These are phyloP conservation scores for Idris sp. DNA, from an alignment of 1,140 invertebrate species.

Conservation along the genomic window DNA sequence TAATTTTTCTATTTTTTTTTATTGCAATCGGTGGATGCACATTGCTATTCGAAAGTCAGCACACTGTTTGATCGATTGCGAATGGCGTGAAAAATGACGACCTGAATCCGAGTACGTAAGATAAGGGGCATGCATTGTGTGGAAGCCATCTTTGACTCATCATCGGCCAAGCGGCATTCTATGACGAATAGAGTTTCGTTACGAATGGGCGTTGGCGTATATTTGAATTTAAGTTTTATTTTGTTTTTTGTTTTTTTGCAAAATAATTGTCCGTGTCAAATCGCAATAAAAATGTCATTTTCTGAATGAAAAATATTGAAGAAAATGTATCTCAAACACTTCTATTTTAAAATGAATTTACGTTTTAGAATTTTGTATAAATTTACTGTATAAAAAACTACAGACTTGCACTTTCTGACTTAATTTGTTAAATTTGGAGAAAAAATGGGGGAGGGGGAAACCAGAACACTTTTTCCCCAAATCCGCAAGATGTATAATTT, in stretches of 20 bases:
- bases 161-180: conserved; percentile 6
- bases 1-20: conserved; percentile 5
- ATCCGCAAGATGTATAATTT: conserved; percentile 30
- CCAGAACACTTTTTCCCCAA: not conserved
- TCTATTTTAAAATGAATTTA: too few species aligned
- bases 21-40: conserved; percentile 4
- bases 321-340: too few species aligned
- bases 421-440: too few species aligned
- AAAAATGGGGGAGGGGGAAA: too few species aligned
- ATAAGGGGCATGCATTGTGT: conserved; percentile 45
- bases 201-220: conserved; percentile 24
- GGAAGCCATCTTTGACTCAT: conserved; percentile 45
- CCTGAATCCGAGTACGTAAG: conserved; percentile 41
- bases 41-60: conserved; percentile 22
- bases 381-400: too few species aligned
- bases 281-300: too few species aligned
- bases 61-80: conserved; percentile 43
- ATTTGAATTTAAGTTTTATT: too few species aligned
- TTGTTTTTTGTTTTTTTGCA: too few species aligned
- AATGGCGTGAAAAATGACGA: conserved; percentile 50
- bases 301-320: too few species aligned
- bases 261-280: too few species aligned
- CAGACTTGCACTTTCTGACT: too few species aligned
- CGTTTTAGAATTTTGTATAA: too few species aligned
- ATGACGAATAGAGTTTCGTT: conserved; percentile 31